phyloP scores from a whole-genome alignment of 2,113 vertebrate genomes.

The Scomber scombrus region DNA sequence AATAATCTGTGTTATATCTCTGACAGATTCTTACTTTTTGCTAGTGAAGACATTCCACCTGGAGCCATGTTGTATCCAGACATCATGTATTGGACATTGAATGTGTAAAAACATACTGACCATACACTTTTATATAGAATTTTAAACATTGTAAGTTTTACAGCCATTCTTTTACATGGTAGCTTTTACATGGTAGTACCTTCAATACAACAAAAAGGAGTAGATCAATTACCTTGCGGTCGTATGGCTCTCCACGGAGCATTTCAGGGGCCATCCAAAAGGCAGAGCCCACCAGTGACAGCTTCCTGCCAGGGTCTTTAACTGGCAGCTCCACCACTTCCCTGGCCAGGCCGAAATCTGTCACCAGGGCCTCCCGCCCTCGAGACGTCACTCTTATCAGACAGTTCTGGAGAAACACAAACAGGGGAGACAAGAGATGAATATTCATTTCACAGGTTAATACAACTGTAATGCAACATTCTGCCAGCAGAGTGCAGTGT shows the following conservation, averaged over 20 bases:
- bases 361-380: constrained; percentile 88
- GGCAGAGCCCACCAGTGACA: constrained; percentile 91
- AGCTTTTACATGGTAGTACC: no score
- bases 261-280: constrained; percentile 95
- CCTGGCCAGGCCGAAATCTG: constrained; percentile 90
- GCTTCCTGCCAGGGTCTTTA: constrained; percentile 86
- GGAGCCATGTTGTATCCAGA: no score
- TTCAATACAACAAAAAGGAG: background rate
- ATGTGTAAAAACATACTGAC: no score
- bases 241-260: constrained; percentile 90
- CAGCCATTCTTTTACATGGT: no score
- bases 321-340: constrained; percentile 89
- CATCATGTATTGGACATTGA: no score
- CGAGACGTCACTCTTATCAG: constrained; percentile 85
- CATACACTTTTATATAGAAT: no score
- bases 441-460: background rate
- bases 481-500: constrained; percentile 65
- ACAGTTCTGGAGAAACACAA: constrained; percentile 86
- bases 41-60: no score
- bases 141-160: no score
- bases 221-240: constrained; percentile 85
- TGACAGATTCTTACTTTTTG: no score
- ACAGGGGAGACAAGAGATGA: background rate
- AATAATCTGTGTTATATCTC: background rate
- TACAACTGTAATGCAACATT: background rate